Evolutionary conservation across 2,113 vertebrate genomes (phyloP), one percentile per base, ranked within the genome.

Genomic region (Alligator mississippiensis): DNA sequence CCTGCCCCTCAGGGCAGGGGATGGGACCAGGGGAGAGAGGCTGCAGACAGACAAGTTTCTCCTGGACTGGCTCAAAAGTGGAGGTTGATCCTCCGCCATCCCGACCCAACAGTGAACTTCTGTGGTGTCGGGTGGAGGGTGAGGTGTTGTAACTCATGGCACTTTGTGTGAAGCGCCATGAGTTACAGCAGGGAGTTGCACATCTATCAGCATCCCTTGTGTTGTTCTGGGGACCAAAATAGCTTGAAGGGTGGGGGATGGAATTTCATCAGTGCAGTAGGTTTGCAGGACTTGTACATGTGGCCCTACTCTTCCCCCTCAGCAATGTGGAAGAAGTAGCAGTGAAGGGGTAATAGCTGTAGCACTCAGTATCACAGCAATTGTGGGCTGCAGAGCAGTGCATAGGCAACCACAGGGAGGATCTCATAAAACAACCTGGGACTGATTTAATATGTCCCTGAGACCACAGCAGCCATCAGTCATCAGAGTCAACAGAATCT

Each of bases 301-400:
- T 94, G 92, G 15, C 18, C 83, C 61, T 87, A 75, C 63, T 22
- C 64, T 24, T 80, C 55, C 3, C 76, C 58, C 38, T 80, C 27
- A 2, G 17, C 38, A 38, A 11, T 11, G 9, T 64, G 8, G 34
- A 80, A 78, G 83, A 89, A 60, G 72, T 2, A 72, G 38, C 63
- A 81, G 80, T 9, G 78, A 76, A 34, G 61, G 54, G 72, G 75
- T 61, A 68, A 28, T 2, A 81, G 47, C 17, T 38, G 6, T 15
- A 25, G 59, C 38, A 15, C 0, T 0, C 55, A 59, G 27, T 66
- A 10, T 10, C 62, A 55, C 54, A 61, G 24, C 57, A 47, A 34
- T 47, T 5, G 0, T 8, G 25, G 83, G 8, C n/a, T n/a, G n/a
- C 74, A 12, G 54, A 83, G 22, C 55, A 70, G 85, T 62, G 28